Evolutionary conservation across 1,140 invertebrate species (phyloP).

Genomic region (Cydia pomonella): DNA sequence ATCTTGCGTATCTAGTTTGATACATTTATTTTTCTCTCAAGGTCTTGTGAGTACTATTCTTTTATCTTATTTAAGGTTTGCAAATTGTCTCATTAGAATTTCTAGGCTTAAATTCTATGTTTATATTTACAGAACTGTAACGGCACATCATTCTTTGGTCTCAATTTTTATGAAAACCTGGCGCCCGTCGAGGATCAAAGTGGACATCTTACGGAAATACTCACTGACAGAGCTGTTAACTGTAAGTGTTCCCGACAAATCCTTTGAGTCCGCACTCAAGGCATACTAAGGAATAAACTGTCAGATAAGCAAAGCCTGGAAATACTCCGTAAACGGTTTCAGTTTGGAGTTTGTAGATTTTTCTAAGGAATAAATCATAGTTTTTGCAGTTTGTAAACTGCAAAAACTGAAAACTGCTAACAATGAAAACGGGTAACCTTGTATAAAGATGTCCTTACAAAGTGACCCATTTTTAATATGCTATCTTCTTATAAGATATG

Average conservation of each 20-base stretch:
- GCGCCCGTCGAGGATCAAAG: slow-evolving; percentile 80
- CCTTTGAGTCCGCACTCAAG: background rate
- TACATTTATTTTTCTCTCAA: too few species aligned
- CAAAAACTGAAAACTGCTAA: too few species aligned
- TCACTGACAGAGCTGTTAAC: slow-evolving; percentile 84
- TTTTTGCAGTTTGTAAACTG: too few species aligned
- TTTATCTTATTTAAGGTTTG: too few species aligned
- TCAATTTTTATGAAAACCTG: slow-evolving; percentile 83
- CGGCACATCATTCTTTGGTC: slow-evolving; percentile 65
- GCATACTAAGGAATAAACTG: background rate
- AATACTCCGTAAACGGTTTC: background rate
- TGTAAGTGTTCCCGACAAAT: slow-evolving; percentile 38
- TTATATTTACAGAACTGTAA: slow-evolving; percentile 42
- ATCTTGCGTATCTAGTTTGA: background rate
- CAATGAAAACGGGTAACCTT: too few species aligned
- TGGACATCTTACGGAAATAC: slow-evolving; percentile 88
- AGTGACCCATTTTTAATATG: too few species aligned
- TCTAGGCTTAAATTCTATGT: background rate
- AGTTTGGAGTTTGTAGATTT: too few species aligned
- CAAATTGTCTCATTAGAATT: too few species aligned
- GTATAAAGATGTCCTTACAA: too few species aligned
- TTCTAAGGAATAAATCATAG: too few species aligned
- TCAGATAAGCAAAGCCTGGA: background rate
- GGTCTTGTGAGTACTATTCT: too few species aligned
- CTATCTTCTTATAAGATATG: too few species aligned